Percentiles rank a stretch among this genome's conserved stretches.
Conservation (phyloP, 2,113 vertebrate genomes). For the Formicarius rufipectus region DNA sequence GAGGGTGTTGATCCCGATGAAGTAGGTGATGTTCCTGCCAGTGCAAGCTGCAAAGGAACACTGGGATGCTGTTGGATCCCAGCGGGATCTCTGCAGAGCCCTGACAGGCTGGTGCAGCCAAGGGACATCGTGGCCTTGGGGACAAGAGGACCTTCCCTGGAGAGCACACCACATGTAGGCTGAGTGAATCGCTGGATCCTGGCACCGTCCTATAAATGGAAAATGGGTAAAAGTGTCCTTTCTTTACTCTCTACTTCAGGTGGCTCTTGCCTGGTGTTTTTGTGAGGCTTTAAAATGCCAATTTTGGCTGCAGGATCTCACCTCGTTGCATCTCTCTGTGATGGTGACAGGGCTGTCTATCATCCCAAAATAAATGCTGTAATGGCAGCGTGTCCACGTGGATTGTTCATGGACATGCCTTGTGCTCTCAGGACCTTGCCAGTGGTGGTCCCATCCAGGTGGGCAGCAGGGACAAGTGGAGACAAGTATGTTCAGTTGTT, state of each 20-base stretch:
- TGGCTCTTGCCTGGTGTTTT: neutral
- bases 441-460: neutral
- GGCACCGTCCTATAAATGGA: conserved; percentile 16
- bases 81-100: neutral
- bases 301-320: accelerated
- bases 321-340: neutral
- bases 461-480: accelerated
- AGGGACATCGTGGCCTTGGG: accelerated
- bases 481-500: accelerated
- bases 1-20: neutral
- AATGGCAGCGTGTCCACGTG: accelerated
- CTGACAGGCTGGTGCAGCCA: accelerated
- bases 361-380: accelerated
- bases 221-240: conserved; percentile 37
- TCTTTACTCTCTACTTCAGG: neutral
- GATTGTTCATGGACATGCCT: neutral
- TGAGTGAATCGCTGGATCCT: neutral
- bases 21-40: neutral
- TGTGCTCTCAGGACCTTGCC: neutral
- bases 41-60: accelerated
- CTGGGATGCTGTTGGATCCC: neutral
- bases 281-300: neutral
- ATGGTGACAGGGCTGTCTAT: neutral
- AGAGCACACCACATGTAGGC: neutral
- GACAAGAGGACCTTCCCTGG: neutral